A percentile compares a stretch with the other conserved stretches of the same genome.
phyloP scores from a whole-genome alignment of 2,888 invertebrate genomes.

The Eutolmus rufibarbis region DNA sequence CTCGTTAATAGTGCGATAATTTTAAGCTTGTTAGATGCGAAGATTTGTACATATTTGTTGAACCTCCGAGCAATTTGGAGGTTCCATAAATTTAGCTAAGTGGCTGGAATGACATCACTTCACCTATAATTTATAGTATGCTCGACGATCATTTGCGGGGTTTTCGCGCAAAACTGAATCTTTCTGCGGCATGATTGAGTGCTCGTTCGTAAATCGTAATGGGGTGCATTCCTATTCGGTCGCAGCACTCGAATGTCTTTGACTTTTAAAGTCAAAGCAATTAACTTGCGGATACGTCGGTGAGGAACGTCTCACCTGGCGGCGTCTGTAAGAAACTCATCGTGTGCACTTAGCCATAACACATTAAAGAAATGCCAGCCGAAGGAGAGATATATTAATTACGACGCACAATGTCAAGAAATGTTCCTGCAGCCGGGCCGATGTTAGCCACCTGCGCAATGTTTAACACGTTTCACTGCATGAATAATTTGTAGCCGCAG shows the following conservation, averaged over 20 bases:
- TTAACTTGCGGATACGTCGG: conserved; percentile 15
- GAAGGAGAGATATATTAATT: conserved; percentile 17
- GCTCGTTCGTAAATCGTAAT: neutral
- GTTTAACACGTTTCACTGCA: conserved; percentile 7
- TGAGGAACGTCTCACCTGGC: neutral
- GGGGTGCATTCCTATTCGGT: neutral
- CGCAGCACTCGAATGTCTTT: neutral
- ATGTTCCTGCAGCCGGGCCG: conserved; percentile 1
- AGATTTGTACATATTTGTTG: neutral
- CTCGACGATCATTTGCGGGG: neutral
- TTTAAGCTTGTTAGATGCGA: neutral
- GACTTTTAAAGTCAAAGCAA: conserved; percentile 26
- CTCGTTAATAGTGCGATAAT: neutral
- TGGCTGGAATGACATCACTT: neutral
- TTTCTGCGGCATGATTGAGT: neutral
- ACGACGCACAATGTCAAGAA: conserved; percentile 16
- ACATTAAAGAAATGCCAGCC: conserved; percentile 14
- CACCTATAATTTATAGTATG: neutral
- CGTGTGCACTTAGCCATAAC: conserved; percentile 2
- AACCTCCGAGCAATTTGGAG: neutral
- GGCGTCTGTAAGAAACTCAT: neutral
- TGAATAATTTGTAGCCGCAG: conserved; percentile 4
- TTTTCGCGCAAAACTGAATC: neutral
- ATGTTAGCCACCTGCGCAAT: conserved; percentile 13
- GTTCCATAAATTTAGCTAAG: neutral